These are phyloP conservation scores for Uropetala carovei DNA, from an alignment of 2,888 invertebrate genomes.

Conservation along the genomic window DNA sequence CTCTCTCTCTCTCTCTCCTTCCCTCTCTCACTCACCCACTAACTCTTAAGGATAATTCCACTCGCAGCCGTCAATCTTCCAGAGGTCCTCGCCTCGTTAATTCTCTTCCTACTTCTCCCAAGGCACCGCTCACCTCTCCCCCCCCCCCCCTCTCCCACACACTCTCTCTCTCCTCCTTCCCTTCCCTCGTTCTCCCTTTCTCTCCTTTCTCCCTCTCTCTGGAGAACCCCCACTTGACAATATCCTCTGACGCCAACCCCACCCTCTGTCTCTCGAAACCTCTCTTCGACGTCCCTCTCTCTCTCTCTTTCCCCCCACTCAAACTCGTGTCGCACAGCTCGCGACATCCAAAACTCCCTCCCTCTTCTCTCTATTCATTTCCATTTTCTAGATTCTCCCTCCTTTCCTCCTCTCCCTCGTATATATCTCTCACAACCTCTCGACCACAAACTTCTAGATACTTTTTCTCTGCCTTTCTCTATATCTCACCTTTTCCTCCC, in stretches of 20 bases:
- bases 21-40: constrained; percentile 6
- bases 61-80: constrained; percentile 60
- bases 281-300: constrained; percentile 2
- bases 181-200: not conserved
- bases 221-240: not conserved
- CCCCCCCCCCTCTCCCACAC: not conserved
- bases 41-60: constrained; percentile 50
- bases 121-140: not conserved
- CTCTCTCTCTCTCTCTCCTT: constrained; percentile 2
- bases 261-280: not conserved
- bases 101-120: constrained; percentile 44
- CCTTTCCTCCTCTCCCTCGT: too few species aligned
- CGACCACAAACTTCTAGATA: too few species aligned
- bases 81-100: constrained; percentile 59
- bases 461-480: too few species aligned
- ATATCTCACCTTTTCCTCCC: too few species aligned
- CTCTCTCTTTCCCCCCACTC: not conserved
- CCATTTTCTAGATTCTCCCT: not conserved
- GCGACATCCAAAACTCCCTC: not conserved
- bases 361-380: not conserved
- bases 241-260: constrained; percentile 29
- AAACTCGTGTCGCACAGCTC: too few species aligned
- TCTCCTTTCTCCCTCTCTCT: not conserved
- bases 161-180: not conserved
- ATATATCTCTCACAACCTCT: too few species aligned